phyloP scores from a whole-genome alignment of 2,888 invertebrate genomes.

The Psylliodes chrysocephalus region DNA sequence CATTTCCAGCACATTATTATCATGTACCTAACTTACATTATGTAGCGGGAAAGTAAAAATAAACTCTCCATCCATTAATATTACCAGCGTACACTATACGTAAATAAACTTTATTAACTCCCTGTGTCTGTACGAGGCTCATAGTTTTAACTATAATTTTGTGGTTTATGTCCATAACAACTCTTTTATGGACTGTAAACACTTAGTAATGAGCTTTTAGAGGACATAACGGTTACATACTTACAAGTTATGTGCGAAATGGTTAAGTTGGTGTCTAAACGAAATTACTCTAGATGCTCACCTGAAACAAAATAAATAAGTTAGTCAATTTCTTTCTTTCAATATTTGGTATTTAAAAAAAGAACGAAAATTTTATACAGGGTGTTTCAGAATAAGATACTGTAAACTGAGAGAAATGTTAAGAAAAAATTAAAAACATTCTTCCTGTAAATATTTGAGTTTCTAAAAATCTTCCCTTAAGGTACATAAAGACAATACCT shows the following conservation, averaged over 20 bases:
- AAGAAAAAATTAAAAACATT: too few relatives aligned
- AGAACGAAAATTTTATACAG: too few relatives aligned
- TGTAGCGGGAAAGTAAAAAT: slow-evolving; percentile 1
- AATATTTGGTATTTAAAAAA: too few relatives aligned
- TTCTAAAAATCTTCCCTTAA: too few relatives aligned
- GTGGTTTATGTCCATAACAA: slow-evolving; percentile 8
- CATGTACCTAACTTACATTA: too few relatives aligned
- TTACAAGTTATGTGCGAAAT: background rate
- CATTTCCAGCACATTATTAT: too few relatives aligned
- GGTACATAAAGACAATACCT: too few relatives aligned
- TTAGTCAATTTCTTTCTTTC: too few relatives aligned
- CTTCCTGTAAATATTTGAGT: too few relatives aligned
- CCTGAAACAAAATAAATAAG: slow-evolving; percentile 2
- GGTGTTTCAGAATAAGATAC: too few relatives aligned
- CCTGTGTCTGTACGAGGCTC: background rate
- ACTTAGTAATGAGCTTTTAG: slow-evolving; percentile 11
- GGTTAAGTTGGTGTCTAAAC: background rate
- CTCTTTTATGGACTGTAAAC: slow-evolving; percentile 10
- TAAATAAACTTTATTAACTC: slow-evolving; percentile 2
- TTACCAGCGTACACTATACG: background rate
- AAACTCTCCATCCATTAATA: background rate
- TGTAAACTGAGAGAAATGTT: too few relatives aligned
- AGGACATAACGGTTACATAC: slow-evolving; percentile 7
- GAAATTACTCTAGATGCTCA: background rate
- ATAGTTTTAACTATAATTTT: slow-evolving; percentile 14